These are phyloP conservation scores for Lucilia sericata DNA, from an alignment of 1,140 invertebrate genomes.

Conservation along the genomic window DNA sequence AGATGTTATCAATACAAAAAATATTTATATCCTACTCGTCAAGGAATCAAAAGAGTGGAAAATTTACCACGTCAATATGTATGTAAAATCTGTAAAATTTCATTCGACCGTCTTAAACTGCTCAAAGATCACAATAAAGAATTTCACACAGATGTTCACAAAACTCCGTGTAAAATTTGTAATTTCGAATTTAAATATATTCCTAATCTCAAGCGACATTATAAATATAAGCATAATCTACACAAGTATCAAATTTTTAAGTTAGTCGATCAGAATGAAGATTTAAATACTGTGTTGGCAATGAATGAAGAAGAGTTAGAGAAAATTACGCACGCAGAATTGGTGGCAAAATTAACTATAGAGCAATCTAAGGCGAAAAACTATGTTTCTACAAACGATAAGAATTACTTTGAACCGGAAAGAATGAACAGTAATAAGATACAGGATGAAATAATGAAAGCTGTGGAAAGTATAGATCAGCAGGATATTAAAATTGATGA, in stretches of 20 bases:
- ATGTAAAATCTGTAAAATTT: neutral
- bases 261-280: neutral
- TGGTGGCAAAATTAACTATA: neutral
- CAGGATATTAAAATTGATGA: neutral
- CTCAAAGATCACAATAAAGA: neutral
- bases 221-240: neutral
- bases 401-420: neutral
- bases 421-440: neutral
- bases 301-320: neutral
- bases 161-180: neutral
- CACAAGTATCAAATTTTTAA: neutral
- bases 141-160: neutral
- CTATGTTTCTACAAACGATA: neutral
- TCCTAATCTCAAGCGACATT: neutral
- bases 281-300: neutral
- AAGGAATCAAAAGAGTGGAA: neutral
- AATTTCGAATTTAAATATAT: neutral
- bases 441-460: constrained; percentile 18
- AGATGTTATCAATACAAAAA: neutral
- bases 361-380: neutral
- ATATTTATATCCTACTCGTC: neutral
- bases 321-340: neutral
- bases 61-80: neutral
- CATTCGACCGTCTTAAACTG: neutral
- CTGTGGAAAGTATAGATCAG: neutral